Conservation (phyloP, 2,888 invertebrate species). For the Pheosia gnoma region DNA sequence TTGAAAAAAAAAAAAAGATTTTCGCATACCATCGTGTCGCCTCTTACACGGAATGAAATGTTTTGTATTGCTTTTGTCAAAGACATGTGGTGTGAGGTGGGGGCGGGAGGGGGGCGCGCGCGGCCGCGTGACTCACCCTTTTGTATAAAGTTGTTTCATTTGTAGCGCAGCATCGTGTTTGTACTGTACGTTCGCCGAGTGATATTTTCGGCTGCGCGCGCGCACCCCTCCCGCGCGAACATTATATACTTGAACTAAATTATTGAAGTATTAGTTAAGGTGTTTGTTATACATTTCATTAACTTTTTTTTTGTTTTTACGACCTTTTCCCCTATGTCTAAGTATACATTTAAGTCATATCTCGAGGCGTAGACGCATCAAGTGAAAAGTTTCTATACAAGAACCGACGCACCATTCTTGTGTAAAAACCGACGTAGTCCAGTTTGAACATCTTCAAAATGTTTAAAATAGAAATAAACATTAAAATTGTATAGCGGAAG, state of each 20-base stretch:
- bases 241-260: slow-evolving; percentile 71
- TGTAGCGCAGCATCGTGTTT: slow-evolving; percentile 51
- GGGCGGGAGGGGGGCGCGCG: slow-evolving; percentile 45
- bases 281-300: slow-evolving; percentile 84
- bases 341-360: slow-evolving; percentile 83
- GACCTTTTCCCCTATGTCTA: slow-evolving; percentile 81
- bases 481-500: slow-evolving; percentile 83
- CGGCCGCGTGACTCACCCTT: slow-evolving; percentile 45
- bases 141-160: slow-evolving; percentile 75
- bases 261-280: slow-evolving; percentile 83
- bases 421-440: slow-evolving; percentile 76
- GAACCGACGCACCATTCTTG: slow-evolving; percentile 67
- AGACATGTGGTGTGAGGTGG: slow-evolving; percentile 60
- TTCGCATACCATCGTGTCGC: slow-evolving; percentile 82
- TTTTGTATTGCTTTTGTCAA: slow-evolving; percentile 81
- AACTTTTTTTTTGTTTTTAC: slow-evolving; percentile 80
- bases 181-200: slow-evolving; percentile 44
- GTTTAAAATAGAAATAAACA: slow-evolving; percentile 82
- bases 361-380: slow-evolving; percentile 81
- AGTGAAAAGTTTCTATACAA: slow-evolving; percentile 69
- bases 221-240: slow-evolving; percentile 47
- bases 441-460: slow-evolving; percentile 81
- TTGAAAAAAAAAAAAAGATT: slow-evolving; percentile 70
- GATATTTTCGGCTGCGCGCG: slow-evolving; percentile 45
- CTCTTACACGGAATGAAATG: slow-evolving; percentile 82